These are phyloP conservation scores for Saturnia pavonia DNA, from an alignment of 2,888 invertebrate genomes.

Conservation along the genomic window DNA sequence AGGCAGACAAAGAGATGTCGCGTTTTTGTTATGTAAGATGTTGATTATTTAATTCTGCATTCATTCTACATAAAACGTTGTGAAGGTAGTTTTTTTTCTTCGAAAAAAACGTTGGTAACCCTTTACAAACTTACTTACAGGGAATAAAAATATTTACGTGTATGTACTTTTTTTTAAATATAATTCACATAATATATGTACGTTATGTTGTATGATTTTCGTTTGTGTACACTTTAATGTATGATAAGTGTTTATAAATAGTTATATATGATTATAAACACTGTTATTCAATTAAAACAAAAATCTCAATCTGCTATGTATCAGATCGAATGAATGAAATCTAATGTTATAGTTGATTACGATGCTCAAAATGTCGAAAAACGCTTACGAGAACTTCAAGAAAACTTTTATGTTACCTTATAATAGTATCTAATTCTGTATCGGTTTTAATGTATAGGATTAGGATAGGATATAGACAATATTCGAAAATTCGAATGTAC, in stretches of 20 bases:
- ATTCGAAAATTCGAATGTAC: background rate
- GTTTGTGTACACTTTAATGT: background rate
- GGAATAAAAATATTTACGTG: no score
- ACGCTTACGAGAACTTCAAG: slow-evolving; percentile 16
- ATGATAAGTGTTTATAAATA: background rate
- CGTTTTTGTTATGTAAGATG: background rate
- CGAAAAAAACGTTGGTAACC: background rate
- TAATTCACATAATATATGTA: background rate
- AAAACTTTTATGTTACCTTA: slow-evolving; percentile 11
- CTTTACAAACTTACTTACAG: background rate
- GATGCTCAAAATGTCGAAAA: background rate
- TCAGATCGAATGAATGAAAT: slow-evolving; percentile 31
- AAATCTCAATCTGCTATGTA: slow-evolving; percentile 16
- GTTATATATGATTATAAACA: background rate
- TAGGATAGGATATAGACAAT: slow-evolving; percentile 6
- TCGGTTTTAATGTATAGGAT: background rate
- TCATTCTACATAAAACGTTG: background rate
- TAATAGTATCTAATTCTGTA: background rate
- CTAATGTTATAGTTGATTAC: slow-evolving; percentile 27
- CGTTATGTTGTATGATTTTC: background rate
- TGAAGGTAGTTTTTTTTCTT: no score
- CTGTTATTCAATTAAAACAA: slow-evolving; percentile 15
- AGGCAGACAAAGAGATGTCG: no score
- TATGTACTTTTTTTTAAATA: background rate
- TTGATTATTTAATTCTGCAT: background rate